A percentile compares a stretch with the other conserved stretches of the same genome.
These are phyloP conservation scores for Agonopterix subpropinquella DNA, from an alignment of 2,888 invertebrate species.

Conservation along the genomic window DNA sequence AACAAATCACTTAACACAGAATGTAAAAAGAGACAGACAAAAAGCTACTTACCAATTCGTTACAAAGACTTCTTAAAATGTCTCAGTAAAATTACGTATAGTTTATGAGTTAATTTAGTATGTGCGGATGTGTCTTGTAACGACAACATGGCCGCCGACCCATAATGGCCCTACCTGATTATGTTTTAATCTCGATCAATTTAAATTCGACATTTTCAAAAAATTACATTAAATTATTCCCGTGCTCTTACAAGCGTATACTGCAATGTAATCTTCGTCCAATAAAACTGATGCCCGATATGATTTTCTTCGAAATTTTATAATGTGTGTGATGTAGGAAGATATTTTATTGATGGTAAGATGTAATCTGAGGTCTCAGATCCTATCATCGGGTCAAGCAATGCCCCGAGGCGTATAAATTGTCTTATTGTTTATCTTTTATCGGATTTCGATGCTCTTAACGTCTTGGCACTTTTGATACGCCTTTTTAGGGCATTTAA, in stretches of 20 bases:
- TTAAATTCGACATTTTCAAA: conserved; percentile 40
- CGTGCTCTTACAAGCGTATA: conserved; percentile 22
- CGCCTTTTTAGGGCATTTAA: no score
- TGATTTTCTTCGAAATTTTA: conserved; percentile 36
- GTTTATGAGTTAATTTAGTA: no score
- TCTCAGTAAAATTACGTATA: no score
- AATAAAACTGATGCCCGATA: conserved; percentile 44
- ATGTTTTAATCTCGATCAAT: conserved; percentile 47
- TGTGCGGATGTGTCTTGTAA: conserved; percentile 1
- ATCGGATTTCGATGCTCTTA: no score
- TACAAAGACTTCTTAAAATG: no score
- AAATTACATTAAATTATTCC: conserved; percentile 45
- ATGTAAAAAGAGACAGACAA: no score
- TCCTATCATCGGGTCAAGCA: conserved; percentile 2
- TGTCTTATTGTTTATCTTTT: neutral
- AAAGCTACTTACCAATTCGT: no score
- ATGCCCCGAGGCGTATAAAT: neutral
- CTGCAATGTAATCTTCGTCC: conserved; percentile 31
- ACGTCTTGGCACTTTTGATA: no score
- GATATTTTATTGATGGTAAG: conserved; percentile 23
- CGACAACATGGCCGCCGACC: conserved; percentile 12
- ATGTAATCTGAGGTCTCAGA: conserved; percentile 7
- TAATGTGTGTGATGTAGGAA: conserved; percentile 1
- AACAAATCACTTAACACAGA: no score
- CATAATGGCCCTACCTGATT: conserved; percentile 26